Base-by-base conservation (phyloP, 2,797 vertebrate species). In the Sparus aurata region DNA sequence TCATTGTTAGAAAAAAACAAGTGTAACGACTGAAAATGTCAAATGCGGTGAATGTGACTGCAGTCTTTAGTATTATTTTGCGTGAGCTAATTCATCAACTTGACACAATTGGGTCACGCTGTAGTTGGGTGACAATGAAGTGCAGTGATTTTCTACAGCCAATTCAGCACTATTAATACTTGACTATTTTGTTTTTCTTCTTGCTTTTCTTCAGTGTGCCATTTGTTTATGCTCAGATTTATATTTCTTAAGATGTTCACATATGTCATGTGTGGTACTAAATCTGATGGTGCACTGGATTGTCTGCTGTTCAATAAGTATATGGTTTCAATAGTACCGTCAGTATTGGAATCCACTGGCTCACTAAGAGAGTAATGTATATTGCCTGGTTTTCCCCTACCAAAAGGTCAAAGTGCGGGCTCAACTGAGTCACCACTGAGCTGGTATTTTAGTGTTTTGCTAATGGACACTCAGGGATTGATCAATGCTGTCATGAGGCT, bases 1-100 rank as follows among this genome's bases (percentile, higher is more conserved):
- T 61, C 52, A 68, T 58, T 64, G 54, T 76, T 67, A 13, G 22
- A 17, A 46, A 45, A 55, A 75, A 82, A 50, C 34, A 13, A 55
- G 50, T 22, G 38, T 53, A 45, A 66, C 63, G 38, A 67, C 53
- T 49, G n/a, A 57, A 68, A 81, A 66, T 55, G 17, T 70, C 53
- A 38, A 38, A 11, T 23, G 8, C 25, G 25, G 17, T 54, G 49
- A 62, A 47, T 46, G 16, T 52, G 43, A 38, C 55, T 62, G 30
- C 23, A 38, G n/a, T 58, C 25, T 53, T 59, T 13, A 65, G 6
- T 22, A 25, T 59, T 18, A 23, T 41, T 62, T 15, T 15, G 3
- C 3, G 20, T 71, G 18, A 27, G 30, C 12, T 52, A 22, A 65
- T 23, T 61, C 61, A 25, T 67, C 45, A 60, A 46, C 12, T 62